A percentile compares a stretch with the other conserved stretches of the same genome.
phyloP scores from a whole-genome alignment of 2,888 invertebrate genomes.

The Epinotia bilunana region DNA sequence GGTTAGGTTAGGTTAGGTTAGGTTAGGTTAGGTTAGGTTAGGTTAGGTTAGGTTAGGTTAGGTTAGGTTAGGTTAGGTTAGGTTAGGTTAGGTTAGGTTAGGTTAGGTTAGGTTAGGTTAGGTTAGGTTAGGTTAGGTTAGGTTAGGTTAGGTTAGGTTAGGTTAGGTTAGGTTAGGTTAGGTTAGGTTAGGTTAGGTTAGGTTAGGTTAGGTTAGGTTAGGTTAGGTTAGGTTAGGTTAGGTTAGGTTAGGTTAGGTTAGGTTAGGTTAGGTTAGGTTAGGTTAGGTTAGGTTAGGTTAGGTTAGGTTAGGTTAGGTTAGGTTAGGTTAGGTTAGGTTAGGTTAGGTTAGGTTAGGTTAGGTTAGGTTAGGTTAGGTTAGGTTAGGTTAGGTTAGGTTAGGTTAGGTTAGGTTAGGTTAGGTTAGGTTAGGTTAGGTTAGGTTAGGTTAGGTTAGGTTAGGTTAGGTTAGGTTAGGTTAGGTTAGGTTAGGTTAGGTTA shows the following conservation, averaged over 20 bases:
- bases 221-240: constrained; percentile 26
- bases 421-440: constrained; percentile 15
- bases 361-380: constrained; percentile 15
- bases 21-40: too few species aligned
- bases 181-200: too few species aligned
- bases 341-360: constrained; percentile 15
- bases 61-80: too few species aligned
- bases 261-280: constrained; percentile 15
- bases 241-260: constrained; percentile 22
- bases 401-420: constrained; percentile 15
- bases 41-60: too few species aligned
- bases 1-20: too few species aligned
- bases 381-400: constrained; percentile 15
- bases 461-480: constrained; percentile 15
- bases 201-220: background rate
- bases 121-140: too few species aligned
- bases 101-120: too few species aligned
- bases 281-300: constrained; percentile 15
- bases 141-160: too few species aligned
- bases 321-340: constrained; percentile 15
- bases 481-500: too few species aligned
- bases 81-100: too few species aligned
- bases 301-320: constrained; percentile 15
- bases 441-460: constrained; percentile 15
- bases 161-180: too few species aligned